Conservation (phyloP, 2,113 vertebrate species). For the Pterocles burchelli region DNA sequence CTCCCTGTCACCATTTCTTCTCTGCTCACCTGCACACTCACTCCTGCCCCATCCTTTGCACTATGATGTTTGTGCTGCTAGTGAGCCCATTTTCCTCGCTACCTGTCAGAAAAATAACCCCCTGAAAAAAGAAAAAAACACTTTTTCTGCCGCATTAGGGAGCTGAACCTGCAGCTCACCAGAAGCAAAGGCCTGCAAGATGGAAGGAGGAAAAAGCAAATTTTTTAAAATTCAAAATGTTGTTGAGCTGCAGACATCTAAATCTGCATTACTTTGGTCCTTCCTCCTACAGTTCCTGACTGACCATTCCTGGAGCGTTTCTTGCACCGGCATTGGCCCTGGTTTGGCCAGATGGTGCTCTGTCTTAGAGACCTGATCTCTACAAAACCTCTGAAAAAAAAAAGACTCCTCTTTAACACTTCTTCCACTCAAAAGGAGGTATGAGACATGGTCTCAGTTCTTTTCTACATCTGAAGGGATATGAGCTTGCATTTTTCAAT, state of each 20-base stretch:
- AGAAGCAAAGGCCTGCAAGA: background rate
- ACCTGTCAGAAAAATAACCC: background rate
- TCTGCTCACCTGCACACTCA: rapidly evolving
- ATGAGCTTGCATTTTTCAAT: background rate
- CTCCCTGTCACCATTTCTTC: background rate
- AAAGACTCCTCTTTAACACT: background rate
- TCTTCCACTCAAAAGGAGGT: background rate
- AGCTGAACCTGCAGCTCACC: background rate
- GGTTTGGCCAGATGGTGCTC: background rate
- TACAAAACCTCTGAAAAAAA: background rate
- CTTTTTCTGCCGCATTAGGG: background rate
- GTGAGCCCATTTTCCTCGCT: background rate
- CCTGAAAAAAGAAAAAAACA: background rate
- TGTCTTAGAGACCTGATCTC: background rate
- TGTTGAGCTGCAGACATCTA: background rate
- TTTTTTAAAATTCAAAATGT: background rate
- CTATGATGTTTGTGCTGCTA: background rate
- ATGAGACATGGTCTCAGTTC: background rate
- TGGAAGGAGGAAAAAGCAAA: background rate
- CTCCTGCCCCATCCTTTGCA: background rate
- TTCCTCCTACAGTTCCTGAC: background rate
- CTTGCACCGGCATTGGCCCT: rapidly evolving
- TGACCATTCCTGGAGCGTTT: background rate
- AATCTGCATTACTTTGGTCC: background rate
- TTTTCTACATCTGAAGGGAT: background rate